Conservation (phyloP, 2,113 vertebrate genomes). For the Motacilla alba region DNA sequence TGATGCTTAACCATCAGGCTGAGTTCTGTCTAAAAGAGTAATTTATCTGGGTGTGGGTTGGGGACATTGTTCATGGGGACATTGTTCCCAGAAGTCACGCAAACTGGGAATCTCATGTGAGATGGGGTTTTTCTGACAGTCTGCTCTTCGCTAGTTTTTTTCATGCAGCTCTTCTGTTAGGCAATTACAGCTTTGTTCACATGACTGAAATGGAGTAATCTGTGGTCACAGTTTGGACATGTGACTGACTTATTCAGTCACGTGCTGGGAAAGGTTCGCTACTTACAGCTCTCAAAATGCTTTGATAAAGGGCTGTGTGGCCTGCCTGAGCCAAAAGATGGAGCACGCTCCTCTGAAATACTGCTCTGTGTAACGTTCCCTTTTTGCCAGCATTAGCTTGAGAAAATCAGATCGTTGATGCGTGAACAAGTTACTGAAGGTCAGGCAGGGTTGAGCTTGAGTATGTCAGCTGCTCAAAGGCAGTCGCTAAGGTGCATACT, state of each 20-base stretch:
- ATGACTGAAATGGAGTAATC: conserved; percentile 15
- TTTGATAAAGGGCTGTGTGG: conserved; percentile 49
- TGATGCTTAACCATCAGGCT: not conserved
- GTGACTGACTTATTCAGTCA: conserved; percentile 35
- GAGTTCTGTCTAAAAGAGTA: not conserved
- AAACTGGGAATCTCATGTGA: not conserved
- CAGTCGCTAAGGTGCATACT: not conserved
- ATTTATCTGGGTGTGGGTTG: not conserved
- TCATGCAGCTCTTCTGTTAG: not conserved
- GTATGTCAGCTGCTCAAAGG: conserved; percentile 3
- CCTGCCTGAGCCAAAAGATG: conserved; percentile 59
- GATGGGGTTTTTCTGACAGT: not conserved
- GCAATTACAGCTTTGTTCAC: conserved; percentile 8
- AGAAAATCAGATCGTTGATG: not conserved
- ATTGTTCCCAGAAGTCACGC: not conserved
- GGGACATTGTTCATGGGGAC: not conserved
- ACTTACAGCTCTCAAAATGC: not conserved
- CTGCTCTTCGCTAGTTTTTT: not conserved
- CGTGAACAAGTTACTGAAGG: conserved; percentile 7
- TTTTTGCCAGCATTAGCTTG: not conserved
- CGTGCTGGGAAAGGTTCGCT: not conserved
- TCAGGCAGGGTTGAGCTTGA: not conserved
- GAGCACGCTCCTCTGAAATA: conserved; percentile 62
- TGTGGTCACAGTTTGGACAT: conserved; percentile 15
- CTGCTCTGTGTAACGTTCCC: not conserved